Conservation (phyloP, 2,888 invertebrate genomes). For the Oxytorus armatus region DNA sequence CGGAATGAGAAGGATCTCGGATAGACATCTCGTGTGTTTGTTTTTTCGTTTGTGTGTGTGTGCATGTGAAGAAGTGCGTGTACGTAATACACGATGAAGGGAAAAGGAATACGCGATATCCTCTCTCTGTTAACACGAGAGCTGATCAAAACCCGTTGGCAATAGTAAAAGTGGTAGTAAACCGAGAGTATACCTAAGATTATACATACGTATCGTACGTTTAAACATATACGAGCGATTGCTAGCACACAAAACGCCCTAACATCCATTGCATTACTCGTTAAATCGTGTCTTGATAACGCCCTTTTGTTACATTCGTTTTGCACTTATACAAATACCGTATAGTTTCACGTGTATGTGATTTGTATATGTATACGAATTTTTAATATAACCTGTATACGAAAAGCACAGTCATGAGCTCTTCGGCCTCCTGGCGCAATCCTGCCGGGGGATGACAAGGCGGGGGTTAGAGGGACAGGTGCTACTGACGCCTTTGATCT, state of each 20-base stretch:
- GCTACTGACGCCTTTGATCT: slow-evolving; percentile 85
- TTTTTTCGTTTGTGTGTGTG: too few species aligned
- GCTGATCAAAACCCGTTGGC: slow-evolving; percentile 52
- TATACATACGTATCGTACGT: background rate
- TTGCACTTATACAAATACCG: too few species aligned
- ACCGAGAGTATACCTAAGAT: too few species aligned
- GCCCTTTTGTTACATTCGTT: slow-evolving; percentile 19
- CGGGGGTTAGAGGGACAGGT: slow-evolving; percentile 83
- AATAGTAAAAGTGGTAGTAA: too few species aligned
- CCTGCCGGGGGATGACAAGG: slow-evolving; percentile 82
- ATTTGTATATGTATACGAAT: background rate
- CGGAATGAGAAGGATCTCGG: slow-evolving; percentile 39
- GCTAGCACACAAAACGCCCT: background rate
- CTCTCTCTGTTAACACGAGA: slow-evolving; percentile 25
- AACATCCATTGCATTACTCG: background rate
- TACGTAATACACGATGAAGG: slow-evolving; percentile 64
- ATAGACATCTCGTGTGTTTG: background rate
- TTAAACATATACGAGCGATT: background rate
- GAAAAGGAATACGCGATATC: slow-evolving; percentile 55
- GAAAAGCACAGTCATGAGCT: slow-evolving; percentile 51
- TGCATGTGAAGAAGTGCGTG: slow-evolving; percentile 5
- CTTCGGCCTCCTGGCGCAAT: slow-evolving; percentile 79
- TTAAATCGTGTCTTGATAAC: background rate
- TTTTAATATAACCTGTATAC: slow-evolving; percentile 3
- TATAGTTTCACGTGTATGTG: background rate